phyloP scores from a whole-genome alignment of 2,888 invertebrate genomes.

The Tortrix viridana region DNA sequence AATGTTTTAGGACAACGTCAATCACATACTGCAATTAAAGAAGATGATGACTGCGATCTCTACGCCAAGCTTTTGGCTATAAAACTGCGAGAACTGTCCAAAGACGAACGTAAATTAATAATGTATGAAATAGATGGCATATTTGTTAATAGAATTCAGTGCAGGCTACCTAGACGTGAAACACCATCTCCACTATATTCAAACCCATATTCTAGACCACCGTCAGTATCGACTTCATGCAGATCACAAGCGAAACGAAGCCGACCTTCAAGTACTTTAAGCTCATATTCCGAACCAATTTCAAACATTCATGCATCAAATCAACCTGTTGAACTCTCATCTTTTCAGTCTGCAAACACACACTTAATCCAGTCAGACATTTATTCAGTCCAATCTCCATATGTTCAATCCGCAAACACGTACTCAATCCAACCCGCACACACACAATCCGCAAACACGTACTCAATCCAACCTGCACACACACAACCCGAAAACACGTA shows the following conservation, averaged over 20 bases:
- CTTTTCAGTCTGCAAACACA: background rate
- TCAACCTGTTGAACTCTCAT: slow-evolving; percentile 5
- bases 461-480: no score
- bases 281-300: slow-evolving; percentile 6
- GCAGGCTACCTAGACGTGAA: slow-evolving; percentile 31
- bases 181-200: slow-evolving; percentile 25
- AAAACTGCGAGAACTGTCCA: slow-evolving; percentile 42
- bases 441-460: no score
- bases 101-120: slow-evolving; percentile 39
- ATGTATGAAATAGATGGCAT: slow-evolving; percentile 41
- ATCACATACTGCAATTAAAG: slow-evolving; percentile 2
- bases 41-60: slow-evolving; percentile 37
- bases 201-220: slow-evolving; percentile 2
- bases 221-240: slow-evolving; percentile 5
- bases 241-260: background rate
- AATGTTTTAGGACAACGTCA: slow-evolving; percentile 34
- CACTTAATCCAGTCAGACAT: no score
- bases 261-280: background rate
- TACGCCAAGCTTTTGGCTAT: slow-evolving; percentile 40
- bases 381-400: slow-evolving; percentile 1
- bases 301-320: background rate
- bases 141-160: slow-evolving; percentile 36
- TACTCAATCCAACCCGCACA: no score
- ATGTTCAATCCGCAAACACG: background rate
- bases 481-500: no score